phyloP scores from a whole-genome alignment of 2,113 vertebrate genomes.

The Heloderma charlesbogerti region DNA sequence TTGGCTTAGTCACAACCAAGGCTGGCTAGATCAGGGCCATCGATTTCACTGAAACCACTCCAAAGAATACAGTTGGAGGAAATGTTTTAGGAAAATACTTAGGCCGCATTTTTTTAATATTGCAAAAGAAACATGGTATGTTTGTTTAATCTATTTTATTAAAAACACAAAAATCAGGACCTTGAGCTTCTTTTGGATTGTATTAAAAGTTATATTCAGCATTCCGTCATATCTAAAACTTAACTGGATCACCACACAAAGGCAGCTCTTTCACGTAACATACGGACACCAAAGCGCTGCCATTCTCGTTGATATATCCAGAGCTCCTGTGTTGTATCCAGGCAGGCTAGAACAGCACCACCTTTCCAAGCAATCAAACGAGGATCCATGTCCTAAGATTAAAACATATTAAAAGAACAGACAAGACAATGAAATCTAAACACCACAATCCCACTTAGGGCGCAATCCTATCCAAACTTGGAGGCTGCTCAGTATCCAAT shows the following conservation, averaged over 20 bases:
- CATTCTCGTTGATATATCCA: slow-evolving; percentile 97
- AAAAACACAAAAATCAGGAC: slow-evolving; percentile 40
- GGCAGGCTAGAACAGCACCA: slow-evolving; percentile 92
- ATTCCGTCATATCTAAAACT: background rate
- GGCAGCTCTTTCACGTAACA: slow-evolving; percentile 93
- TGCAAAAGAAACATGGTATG: background rate
- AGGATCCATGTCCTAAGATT: slow-evolving; percentile 92
- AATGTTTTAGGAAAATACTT: background rate
- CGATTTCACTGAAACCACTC: background rate
- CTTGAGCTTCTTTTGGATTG: background rate
- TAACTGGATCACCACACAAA: slow-evolving; percentile 89
- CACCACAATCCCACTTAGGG: background rate
- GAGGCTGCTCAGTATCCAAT: no score
- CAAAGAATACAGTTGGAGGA: background rate
- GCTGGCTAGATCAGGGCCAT: background rate
- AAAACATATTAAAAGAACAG: background rate
- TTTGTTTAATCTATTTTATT: slow-evolving; percentile 28
- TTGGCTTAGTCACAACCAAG: background rate
- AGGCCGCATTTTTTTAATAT: slow-evolving; percentile 25
- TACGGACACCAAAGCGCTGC: slow-evolving; percentile 94
- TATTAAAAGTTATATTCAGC: background rate
- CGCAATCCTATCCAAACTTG: no score
- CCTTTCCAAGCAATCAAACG: slow-evolving; percentile 95
- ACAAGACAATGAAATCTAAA: background rate
- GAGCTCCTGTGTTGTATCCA: slow-evolving; percentile 97